These are phyloP conservation scores for Strix aluco DNA, from an alignment of 2,113 vertebrate genomes.

Conservation along the genomic window DNA sequence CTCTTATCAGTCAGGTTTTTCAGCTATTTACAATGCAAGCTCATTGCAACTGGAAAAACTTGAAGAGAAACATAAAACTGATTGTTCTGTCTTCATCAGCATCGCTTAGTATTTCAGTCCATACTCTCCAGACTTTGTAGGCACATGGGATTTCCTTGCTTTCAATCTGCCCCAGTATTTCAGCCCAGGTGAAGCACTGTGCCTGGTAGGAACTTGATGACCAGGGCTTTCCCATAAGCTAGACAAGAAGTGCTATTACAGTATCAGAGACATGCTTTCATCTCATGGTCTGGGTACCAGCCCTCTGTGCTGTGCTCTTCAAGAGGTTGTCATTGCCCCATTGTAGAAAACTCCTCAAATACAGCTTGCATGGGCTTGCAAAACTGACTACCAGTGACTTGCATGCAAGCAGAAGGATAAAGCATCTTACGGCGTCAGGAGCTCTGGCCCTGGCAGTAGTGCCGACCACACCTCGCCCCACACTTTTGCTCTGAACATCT, in stretches of 20 bases:
- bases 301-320: conserved; percentile 21
- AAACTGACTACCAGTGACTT: background rate
- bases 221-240: background rate
- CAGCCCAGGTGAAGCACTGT: background rate
- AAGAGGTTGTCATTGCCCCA: background rate
- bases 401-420: background rate
- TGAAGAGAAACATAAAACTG: conserved; percentile 63
- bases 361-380: conserved; percentile 21
- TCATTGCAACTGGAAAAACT: conserved; percentile 72
- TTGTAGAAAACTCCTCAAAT: background rate
- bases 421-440: background rate
- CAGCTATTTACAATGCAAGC: conserved; percentile 66
- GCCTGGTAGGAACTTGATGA: background rate
- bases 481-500: background rate
- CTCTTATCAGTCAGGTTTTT: conserved; percentile 64
- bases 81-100: conserved; percentile 26
- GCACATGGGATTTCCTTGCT: background rate
- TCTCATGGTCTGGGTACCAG: background rate
- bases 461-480: background rate
- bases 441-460: background rate
- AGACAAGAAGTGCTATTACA: conserved; percentile 53
- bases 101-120: background rate
- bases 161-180: background rate
- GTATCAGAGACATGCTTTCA: background rate
- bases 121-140: background rate